Percentiles rank a stretch among this genome's conserved stretches.
phyloP scores from a whole-genome alignment of 2,888 invertebrate genomes.

The Phymatocera aterrima region DNA sequence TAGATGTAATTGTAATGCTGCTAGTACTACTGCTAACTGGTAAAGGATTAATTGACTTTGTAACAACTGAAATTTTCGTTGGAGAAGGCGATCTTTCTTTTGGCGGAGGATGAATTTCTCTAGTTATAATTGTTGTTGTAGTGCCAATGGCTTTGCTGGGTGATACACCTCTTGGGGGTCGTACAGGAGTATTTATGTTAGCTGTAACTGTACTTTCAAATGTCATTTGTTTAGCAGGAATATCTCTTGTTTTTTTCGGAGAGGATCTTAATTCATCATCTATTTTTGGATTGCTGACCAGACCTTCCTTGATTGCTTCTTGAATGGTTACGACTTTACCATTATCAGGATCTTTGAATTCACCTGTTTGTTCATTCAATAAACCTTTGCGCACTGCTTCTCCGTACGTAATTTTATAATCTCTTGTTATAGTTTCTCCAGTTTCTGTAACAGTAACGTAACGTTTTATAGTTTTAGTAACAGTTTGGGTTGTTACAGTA shows the following conservation, averaged over 20 bases:
- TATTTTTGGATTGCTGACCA: constrained; percentile 75
- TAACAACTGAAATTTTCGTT: constrained; percentile 43
- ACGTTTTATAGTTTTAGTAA: constrained; percentile 89
- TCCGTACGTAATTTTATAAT: constrained; percentile 83
- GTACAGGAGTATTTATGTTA: constrained; percentile 49
- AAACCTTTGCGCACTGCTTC: constrained; percentile 87
- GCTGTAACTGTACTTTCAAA: constrained; percentile 63
- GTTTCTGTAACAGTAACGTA: constrained; percentile 87
- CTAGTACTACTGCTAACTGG: constrained; percentile 37
- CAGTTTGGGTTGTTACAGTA: constrained; percentile 90
- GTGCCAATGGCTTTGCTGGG: constrained; percentile 62
- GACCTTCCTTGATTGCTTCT: constrained; percentile 86
- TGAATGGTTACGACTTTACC: constrained; percentile 85
- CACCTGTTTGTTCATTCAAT: constrained; percentile 86
- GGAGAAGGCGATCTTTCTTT: constrained; percentile 47
- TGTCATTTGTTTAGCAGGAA: constrained; percentile 59
- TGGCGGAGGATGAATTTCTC: constrained; percentile 55
- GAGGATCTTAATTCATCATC: constrained; percentile 61
- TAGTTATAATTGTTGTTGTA: constrained; percentile 65
- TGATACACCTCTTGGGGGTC: constrained; percentile 47
- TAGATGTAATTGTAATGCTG: constrained; percentile 37
- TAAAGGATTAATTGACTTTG: constrained; percentile 46
- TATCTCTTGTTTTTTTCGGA: constrained; percentile 58
- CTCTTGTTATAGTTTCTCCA: constrained; percentile 75
- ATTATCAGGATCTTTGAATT: constrained; percentile 86